Percentiles rank a stretch among this genome's conserved stretches.
Conservation (phyloP, 2,888 invertebrate species). For the Choreutis nemorana region DNA sequence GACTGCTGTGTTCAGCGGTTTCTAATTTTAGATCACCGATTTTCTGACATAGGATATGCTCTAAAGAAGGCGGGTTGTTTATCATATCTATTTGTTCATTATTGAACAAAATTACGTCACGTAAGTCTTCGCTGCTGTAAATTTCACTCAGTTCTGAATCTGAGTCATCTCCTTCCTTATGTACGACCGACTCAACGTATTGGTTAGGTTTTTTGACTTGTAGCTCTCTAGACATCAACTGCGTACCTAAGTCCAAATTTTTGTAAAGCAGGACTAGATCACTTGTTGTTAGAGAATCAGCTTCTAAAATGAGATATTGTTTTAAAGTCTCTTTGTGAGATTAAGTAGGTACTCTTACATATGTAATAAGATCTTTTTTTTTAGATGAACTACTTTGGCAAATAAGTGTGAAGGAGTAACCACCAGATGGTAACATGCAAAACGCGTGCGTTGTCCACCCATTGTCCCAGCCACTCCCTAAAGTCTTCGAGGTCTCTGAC, state of each 20-base stretch:
- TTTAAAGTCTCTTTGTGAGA: too few species aligned
- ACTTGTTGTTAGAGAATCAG: constrained; percentile 26
- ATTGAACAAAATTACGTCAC: constrained; percentile 29
- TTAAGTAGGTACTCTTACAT: too few species aligned
- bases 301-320: constrained; percentile 21
- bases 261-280: constrained; percentile 49
- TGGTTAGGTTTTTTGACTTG: constrained; percentile 32
- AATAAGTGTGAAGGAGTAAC: too few species aligned
- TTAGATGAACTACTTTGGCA: too few species aligned
- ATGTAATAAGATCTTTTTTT: too few species aligned
- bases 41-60: constrained; percentile 40
- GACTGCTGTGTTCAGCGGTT: constrained; percentile 19
- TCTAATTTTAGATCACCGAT: constrained; percentile 32
- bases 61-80: constrained; percentile 23
- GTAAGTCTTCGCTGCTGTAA: constrained; percentile 32
- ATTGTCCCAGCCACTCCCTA: too few species aligned
- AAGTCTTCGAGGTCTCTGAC: too few species aligned
- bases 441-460: too few species aligned
- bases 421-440: too few species aligned
- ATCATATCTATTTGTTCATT: constrained; percentile 39
- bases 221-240: constrained; percentile 25
- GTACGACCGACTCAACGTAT: constrained; percentile 41
- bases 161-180: constrained; percentile 37
- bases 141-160: constrained; percentile 34
- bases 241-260: constrained; percentile 41